Base-by-base conservation (phyloP, 2,888 invertebrate species). In the Onthophagus sagittarius region DNA sequence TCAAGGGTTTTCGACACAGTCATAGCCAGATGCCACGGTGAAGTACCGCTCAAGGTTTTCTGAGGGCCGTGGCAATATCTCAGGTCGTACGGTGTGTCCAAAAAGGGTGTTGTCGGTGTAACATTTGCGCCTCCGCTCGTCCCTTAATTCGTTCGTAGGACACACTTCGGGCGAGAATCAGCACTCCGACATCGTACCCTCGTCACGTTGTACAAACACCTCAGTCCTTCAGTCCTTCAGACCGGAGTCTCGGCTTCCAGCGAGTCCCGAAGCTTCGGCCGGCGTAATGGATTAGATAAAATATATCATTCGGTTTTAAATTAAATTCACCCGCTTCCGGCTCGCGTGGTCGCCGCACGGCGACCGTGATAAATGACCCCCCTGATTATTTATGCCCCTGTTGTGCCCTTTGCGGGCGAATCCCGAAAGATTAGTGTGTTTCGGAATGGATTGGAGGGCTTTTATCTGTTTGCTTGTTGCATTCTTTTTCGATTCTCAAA, bases 271-370 rank as follows among this genome's bases (percentile, higher is more conserved):
- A 53, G 39, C 11, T 53, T 53, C 39, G 39, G 39, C 23, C 23
- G 14, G 32, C 23, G 67, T 67, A 67, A 67, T 67, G 67, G 32
- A 67, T 67, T 67, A 31, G 67, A 67, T 67, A 15, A 67, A 67
- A 67, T 67, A 67, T 67, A 67, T 67, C 67, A 67, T 67, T 67
- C 67, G 67, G 67, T 67, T 67, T 67, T 23, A 67, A 67, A 67
- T 67, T 67, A 67, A 67, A 67, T 67, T 23, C 67, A 53, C 39
- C 39, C 39, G 39, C 39, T 53, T 53, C 39, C 39, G 39, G 39
- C 39, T 53, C 39, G 39, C 39, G 39, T 53, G 39, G 39, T 53
- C 39, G 39, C 39, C 39, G 39, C 39, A 53, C 39, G 39, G 11
- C 39, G 23, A 23, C 39, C 39, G 39, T 53, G 39, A 53, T 53